These are phyloP conservation scores for Myotis planiceps DNA, from an alignment of 2,797 vertebrate species.

Conservation along the genomic window DNA sequence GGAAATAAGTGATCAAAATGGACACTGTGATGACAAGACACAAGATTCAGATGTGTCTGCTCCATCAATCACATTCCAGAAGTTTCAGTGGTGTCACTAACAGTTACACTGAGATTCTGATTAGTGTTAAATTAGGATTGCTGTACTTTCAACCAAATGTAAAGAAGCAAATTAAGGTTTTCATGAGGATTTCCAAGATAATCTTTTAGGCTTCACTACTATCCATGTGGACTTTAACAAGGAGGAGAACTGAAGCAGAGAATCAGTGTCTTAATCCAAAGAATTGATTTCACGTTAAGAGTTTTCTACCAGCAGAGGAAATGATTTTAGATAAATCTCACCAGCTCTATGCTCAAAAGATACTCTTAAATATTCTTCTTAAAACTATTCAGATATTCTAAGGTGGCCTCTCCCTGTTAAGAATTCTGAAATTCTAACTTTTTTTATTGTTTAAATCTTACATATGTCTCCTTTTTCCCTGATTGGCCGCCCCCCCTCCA, in stretches of 20 bases:
- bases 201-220: neutral
- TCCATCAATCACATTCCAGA: neutral
- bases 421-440: constrained; percentile 20
- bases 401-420: neutral
- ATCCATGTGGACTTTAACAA: neutral
- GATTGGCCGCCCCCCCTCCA: too few species aligned
- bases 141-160: constrained; percentile 26
- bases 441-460: neutral
- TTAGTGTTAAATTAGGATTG: constrained; percentile 7
- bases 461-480: too few species aligned
- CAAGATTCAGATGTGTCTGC: neutral
- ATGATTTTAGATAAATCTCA: constrained; percentile 37
- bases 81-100: neutral
- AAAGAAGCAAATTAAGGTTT: constrained; percentile 17
- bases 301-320: neutral
- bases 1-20: neutral
- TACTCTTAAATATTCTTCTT: neutral
- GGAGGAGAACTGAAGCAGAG: neutral
- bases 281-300: neutral
- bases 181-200: neutral
- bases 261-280: constrained; percentile 30
- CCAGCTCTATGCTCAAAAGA: neutral
- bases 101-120: neutral
- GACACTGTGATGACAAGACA: neutral
- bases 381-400: neutral